Evolutionary conservation across 2,797 vertebrate species (phyloP).

Genomic region (Eulemur rubriventer): DNA sequence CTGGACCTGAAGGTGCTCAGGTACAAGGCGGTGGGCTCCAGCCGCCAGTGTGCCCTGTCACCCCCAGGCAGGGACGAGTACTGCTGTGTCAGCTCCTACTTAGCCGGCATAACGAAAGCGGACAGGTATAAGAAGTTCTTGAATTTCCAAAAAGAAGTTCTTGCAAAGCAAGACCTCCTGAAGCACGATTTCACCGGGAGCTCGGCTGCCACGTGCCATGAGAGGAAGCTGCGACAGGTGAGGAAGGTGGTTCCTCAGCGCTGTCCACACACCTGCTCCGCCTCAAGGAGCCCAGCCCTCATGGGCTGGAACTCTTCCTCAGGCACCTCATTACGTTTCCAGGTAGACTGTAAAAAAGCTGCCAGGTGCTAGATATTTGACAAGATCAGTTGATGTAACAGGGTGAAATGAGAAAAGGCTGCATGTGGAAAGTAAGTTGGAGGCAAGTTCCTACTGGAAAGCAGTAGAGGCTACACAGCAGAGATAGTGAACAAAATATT

Average conservation of each 20-base stretch:
- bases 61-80: conserved; percentile 1
- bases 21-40: conserved; percentile 15
- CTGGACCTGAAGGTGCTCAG: conserved; percentile 67
- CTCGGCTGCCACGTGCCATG: conserved; percentile 74
- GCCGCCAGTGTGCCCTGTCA: neutral
- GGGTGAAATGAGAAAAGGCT: neutral
- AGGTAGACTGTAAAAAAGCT: neutral
- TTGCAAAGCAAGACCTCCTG: conserved; percentile 75
- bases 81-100: conserved; percentile 62
- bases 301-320: neutral
- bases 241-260: neutral
- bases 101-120: conserved; percentile 70
- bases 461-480: rapidly evolving
- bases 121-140: conserved; percentile 80
- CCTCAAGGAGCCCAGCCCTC: too few relatives aligned
- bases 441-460: rapidly evolving
- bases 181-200: conserved; percentile 60
- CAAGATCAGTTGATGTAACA: neutral
- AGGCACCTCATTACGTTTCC: rapidly evolving
- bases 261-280: too few relatives aligned
- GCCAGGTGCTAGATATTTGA: rapidly evolving
- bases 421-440: neutral
- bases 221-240: conserved; percentile 86
- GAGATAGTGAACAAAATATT: rapidly evolving
- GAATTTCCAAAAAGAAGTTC: conserved; percentile 76